Evolutionary conservation across 2,113 vertebrate species (phyloP).

Genomic region (Cnemophilus loriae): DNA sequence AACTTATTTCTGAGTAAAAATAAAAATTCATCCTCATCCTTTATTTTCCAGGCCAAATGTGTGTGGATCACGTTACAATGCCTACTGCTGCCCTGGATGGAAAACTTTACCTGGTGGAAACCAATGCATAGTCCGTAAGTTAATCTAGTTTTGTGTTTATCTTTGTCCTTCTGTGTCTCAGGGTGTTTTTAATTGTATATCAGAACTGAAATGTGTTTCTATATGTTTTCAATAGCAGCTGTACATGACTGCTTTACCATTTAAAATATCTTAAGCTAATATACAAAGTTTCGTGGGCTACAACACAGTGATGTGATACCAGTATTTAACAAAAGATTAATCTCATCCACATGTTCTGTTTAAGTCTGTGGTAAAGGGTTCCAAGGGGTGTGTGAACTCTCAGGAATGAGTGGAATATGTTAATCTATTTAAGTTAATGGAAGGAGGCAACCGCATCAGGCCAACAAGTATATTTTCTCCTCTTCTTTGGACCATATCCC

Average conservation of each 20-base stretch:
- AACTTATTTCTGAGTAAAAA: not conserved
- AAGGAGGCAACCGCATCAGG: not conserved
- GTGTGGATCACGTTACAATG: slow-evolving; percentile 92
- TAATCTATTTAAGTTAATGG: slow-evolving; percentile 1
- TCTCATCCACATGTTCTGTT: not conserved
- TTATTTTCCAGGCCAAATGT: slow-evolving; percentile 87
- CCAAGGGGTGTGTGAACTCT: not conserved
- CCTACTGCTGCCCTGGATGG: slow-evolving; percentile 98
- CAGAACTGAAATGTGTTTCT: not conserved
- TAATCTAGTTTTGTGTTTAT: not conserved
- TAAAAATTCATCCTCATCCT: not conserved
- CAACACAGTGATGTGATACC: not conserved
- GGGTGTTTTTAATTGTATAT: not conserved
- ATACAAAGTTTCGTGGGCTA: not conserved
- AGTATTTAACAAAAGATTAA: slow-evolving; percentile 27
- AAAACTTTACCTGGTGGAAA: slow-evolving; percentile 98
- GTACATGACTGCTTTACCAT: not conserved
- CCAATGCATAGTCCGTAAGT: slow-evolving; percentile 99
- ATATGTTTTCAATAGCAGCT: not conserved
- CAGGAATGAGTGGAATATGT: not conserved
- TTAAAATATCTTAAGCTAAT: slow-evolving; percentile 8
- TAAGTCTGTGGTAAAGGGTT: not conserved
- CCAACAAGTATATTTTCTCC: not conserved
- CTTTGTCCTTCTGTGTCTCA: not conserved
- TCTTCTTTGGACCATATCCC: not conserved